Conservation (phyloP, 2,113 vertebrate genomes). For the Empidonax traillii region DNA sequence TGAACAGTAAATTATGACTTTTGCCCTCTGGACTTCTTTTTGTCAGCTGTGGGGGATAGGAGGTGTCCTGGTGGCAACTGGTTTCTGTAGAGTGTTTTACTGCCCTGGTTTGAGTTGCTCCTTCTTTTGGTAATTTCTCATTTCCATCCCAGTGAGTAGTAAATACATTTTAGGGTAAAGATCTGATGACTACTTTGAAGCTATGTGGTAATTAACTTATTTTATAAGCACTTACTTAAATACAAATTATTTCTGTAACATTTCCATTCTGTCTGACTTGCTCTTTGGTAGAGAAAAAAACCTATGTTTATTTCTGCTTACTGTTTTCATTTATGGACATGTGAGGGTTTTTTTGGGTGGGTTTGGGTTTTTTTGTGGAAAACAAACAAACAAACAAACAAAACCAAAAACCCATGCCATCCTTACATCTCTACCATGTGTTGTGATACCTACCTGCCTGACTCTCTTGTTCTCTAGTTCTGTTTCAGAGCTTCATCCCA, state of each 20-base stretch:
- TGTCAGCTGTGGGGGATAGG: neutral
- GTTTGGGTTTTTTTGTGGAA: too few species aligned
- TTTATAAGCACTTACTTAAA: neutral
- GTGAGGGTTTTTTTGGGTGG: neutral
- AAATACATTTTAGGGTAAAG: neutral
- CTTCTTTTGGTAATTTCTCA: neutral
- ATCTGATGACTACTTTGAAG: neutral
- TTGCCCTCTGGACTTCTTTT: neutral
- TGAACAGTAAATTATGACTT: conserved; percentile 17
- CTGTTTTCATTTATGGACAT: neutral
- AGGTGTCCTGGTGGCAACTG: neutral
- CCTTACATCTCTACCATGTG: rapidly evolving
- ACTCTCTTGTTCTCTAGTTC: neutral
- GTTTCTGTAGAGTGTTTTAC: neutral
- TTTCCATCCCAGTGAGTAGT: neutral
- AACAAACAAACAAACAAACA: too few species aligned
- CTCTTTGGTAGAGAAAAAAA: neutral
- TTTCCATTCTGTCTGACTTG: neutral
- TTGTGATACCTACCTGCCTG: neutral
- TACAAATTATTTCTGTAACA: neutral
- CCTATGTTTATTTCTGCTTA: neutral
- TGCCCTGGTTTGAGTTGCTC: neutral
- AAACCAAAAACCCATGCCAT: neutral
- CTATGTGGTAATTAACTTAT: neutral
- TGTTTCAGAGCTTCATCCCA: neutral